Base-by-base conservation (phyloP, 2,888 invertebrate genomes). In the Drosophila phalerata region DNA sequence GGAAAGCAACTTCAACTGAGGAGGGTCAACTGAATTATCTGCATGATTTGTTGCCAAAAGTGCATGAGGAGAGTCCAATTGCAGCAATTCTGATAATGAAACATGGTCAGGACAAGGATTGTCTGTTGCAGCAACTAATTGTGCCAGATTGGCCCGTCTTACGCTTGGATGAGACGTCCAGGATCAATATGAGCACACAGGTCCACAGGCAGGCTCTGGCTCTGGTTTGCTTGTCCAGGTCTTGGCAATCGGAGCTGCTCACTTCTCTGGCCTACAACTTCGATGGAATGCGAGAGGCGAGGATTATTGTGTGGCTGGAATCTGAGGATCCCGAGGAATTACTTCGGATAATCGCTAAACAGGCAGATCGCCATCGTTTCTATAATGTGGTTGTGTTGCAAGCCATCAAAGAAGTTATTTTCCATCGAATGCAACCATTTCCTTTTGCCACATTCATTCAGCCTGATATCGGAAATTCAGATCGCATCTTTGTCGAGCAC, bases 221-320 rank as follows among this genome's bases (percentile, higher is more conserved):
- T 0, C 4, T 87, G n/a, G 22, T 81, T 15, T 81, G 68, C 25
- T 25, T 79, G 3, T 49, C 38, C 5, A 11, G 13, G 2, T 4
- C 13, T 0, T 53, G 38, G 5, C 86, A 82, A 25, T 6, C 10
- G 1, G 6, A 30, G 0, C 4, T 87, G 10, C 25, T 87, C 0
- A 17, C 25, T 2, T 37, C 58, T 1, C 32, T 83, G 62, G 85
- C 83, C 3, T 0, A 2, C 0, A 34, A 53, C 13, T 40, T 77
- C 0, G 58, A 87, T 10, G 45, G 57, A 0, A 69, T 83, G 57
- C 58, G 85, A 0, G 58, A 73, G 9, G 37, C 60, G 0, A 51
- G 88, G 4, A 79, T 87, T 13, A 30, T 81, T 8, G 15, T 85
- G 0, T 79, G 62, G 64, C 2, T 85, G 9, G 17, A 49, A 5